Base-by-base conservation (phyloP, 2,113 vertebrate species). In the Mobula birostris region DNA sequence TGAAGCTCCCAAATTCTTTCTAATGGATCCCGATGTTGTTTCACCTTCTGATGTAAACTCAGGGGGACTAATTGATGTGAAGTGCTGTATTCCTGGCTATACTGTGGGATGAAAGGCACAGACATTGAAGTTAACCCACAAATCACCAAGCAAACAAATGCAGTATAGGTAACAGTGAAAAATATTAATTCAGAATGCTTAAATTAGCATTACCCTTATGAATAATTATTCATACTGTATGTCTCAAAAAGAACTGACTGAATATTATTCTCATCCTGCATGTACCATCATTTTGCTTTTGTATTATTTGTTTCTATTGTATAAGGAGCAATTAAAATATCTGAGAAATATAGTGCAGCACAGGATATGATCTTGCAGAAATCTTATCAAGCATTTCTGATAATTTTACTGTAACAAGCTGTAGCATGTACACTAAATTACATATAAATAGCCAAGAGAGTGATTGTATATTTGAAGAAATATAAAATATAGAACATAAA, bases 1-100 rank as follows among this genome's bases (percentile, higher is more conserved):
- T 97, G 96, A 97, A 97, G 94, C 63, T 27, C 85, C 79, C 2
- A 0, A 95, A 95, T 94, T 94, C 82, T 70, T 87, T 95, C 96
- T n/a, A 95, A 74, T 88, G 14, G 94, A 24, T 76, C 72, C 94
- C 95, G 95, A 94, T n/a, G 32, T 85, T 95, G 85, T 94, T 94
- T 94, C 94, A 94, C 93, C 93, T 94, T 8, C 19, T 92, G 76
- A 94, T 94, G 77, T 95, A 56, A 56, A 19, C 70, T 74, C 95
- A 29, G 76, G 94, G 94, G 94, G 94, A 63, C 94, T 94, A 95
- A 32, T 94, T 77, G 56, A 19, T 74, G 68, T 93, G 91, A 93
- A 93, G 91, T 93, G 91, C 68, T 29, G 32, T 93, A 93, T 74
- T 93, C 90, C 68, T 74, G 66, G n/a, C 87, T 90, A 12, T 68